A percentile compares a stretch with the other conserved stretches of the same genome.
Conservation (phyloP, 2,888 invertebrate genomes). For the Drosophila borealis region DNA sequence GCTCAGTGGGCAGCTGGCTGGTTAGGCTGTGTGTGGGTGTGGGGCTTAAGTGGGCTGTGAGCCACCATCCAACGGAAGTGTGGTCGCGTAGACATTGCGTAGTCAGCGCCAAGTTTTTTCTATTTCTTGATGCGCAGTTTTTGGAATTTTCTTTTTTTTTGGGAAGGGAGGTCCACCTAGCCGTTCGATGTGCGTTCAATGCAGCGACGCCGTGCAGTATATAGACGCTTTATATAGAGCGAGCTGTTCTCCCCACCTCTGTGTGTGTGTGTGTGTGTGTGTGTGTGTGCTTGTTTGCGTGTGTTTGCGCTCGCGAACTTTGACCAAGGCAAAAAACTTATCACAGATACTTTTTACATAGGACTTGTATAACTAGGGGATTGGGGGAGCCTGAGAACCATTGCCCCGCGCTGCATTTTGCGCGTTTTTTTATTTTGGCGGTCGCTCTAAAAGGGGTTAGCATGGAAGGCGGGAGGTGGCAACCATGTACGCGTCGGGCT, state of each 20-base stretch:
- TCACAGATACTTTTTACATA: constrained; percentile 66
- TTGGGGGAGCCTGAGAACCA: constrained; percentile 19
- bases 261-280: constrained; percentile 29
- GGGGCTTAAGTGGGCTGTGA: constrained; percentile 16
- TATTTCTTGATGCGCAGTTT: constrained; percentile 65
- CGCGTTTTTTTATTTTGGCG: constrained; percentile 67
- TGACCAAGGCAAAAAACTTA: constrained; percentile 74
- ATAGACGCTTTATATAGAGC: constrained; percentile 55
- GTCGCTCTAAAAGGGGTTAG: constrained; percentile 32
- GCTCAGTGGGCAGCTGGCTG: constrained; percentile 31
- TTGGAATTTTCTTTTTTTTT: constrained; percentile 11
- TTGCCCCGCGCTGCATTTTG: constrained; percentile 69
- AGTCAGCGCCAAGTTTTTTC: constrained; percentile 73
- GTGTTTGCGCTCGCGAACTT: constrained; percentile 74
- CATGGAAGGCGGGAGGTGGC: constrained; percentile 8
- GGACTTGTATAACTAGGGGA: constrained; percentile 27
- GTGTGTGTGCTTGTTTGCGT: constrained; percentile 6
- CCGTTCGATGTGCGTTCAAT: constrained; percentile 46
- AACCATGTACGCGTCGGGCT: constrained; percentile 53
- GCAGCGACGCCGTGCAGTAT: constrained; percentile 45
- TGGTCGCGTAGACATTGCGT: constrained; percentile 77
- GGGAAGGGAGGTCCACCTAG: not conserved
- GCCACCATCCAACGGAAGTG: constrained; percentile 55
- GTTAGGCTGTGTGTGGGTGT: constrained; percentile 22
- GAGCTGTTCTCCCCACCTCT: constrained; percentile 9